phyloP scores from a whole-genome alignment of 2,797 vertebrate genomes.

The Danio jaintianensis region DNA sequence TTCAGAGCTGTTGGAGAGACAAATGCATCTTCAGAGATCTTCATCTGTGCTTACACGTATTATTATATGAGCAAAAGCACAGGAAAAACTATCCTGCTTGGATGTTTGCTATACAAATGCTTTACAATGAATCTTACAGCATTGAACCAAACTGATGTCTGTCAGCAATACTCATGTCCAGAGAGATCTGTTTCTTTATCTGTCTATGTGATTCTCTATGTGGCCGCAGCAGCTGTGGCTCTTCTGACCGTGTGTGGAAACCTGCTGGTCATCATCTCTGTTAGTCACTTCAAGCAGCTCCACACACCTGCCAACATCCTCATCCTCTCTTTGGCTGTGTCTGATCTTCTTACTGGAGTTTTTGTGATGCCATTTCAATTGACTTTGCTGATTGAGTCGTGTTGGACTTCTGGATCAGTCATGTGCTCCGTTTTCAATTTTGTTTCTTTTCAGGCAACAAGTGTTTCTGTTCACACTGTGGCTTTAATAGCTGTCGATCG shows the following conservation, averaged over 20 bases:
- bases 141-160: slow-evolving; percentile 9
- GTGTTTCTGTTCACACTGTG: slow-evolving; percentile 58
- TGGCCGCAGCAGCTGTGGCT: slow-evolving; percentile 48
- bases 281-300: slow-evolving; percentile 62
- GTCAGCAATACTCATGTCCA: slow-evolving; percentile 44
- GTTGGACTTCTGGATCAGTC: slow-evolving; percentile 45
- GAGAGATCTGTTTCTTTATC: slow-evolving; percentile 40
- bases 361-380: slow-evolving; percentile 58
- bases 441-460: slow-evolving; percentile 49
- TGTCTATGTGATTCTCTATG: slow-evolving; percentile 46
- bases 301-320: slow-evolving; percentile 59
- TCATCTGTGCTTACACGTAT: neutral
- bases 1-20: slow-evolving; percentile 9
- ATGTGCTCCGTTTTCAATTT: slow-evolving; percentile 52
- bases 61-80: neutral
- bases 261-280: slow-evolving; percentile 58
- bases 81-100: neutral
- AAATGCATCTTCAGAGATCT: neutral
- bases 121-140: slow-evolving; percentile 38
- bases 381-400: slow-evolving; percentile 53
- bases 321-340: slow-evolving; percentile 58
- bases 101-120: neutral
- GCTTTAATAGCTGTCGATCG: slow-evolving; percentile 58
- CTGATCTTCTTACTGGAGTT: slow-evolving; percentile 56
- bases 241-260: slow-evolving; percentile 62